A percentile compares a stretch with the other conserved stretches of the same genome.
Conservation (phyloP, 2,888 invertebrate genomes). For the Anoplius nigerrimus region DNA sequence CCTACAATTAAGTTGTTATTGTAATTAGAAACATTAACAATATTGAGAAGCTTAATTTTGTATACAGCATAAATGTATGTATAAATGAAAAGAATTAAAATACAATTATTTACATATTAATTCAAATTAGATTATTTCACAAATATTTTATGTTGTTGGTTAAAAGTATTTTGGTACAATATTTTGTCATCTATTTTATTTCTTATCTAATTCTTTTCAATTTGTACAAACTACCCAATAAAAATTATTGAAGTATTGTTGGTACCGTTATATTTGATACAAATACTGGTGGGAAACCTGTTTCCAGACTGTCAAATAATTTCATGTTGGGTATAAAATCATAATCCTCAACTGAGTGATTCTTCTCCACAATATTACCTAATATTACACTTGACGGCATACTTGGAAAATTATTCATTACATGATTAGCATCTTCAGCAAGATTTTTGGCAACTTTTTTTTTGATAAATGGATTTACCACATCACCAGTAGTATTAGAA, state of each 20-base stretch:
- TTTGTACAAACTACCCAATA: too few species aligned
- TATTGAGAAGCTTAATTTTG: too few species aligned
- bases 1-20: conserved; percentile 34
- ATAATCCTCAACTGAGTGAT: conserved; percentile 40
- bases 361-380: conserved; percentile 70
- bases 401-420: conserved; percentile 50
- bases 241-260: too few species aligned
- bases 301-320: conserved; percentile 17
- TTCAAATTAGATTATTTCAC: too few species aligned
- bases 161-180: too few species aligned
- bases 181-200: too few species aligned
- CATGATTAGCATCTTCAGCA: conserved; percentile 32
- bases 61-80: too few species aligned
- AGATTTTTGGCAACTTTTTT: conserved; percentile 9
- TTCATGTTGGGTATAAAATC: conserved; percentile 20
- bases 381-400: conserved; percentile 58
- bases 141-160: conserved; percentile 20
- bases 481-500: conserved; percentile 49
- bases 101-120: too few species aligned
- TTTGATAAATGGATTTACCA: conserved; percentile 47
- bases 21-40: too few species aligned
- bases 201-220: too few species aligned
- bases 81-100: too few species aligned
- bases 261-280: conserved; percentile 38
- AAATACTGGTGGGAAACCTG: conserved; percentile 70